These are phyloP conservation scores for Caenorhabditis sp. DNA, from an alignment of 2,888 invertebrate genomes.

Conservation along the genomic window DNA sequence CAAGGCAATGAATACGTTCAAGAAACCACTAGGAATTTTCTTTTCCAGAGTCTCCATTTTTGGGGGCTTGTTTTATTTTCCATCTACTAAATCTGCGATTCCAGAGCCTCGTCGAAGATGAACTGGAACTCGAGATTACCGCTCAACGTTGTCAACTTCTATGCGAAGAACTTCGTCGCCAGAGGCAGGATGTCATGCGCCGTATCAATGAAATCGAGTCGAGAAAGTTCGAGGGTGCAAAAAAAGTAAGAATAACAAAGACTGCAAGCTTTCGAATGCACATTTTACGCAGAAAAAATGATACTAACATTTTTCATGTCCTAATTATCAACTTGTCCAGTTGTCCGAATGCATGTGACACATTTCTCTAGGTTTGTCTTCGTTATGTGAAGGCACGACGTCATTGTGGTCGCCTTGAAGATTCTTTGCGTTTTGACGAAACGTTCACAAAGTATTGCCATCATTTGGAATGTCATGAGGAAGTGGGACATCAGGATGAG, in stretches of 20 bases:
- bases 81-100: neutral
- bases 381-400: conserved; percentile 21
- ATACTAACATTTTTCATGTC: too few species aligned
- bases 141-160: conserved; percentile 46
- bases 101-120: conserved; percentile 55
- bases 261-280: too few species aligned
- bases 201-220: conserved; percentile 52
- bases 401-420: neutral
- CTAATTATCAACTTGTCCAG: neutral
- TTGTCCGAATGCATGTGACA: conserved; percentile 31
- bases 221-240: conserved; percentile 42
- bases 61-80: neutral
- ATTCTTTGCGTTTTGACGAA: conserved; percentile 4
- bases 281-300: too few species aligned
- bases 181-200: conserved; percentile 44
- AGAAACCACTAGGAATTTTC: too few species aligned
- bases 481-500: neutral
- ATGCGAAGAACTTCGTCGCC: conserved; percentile 54
- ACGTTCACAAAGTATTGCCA: conserved; percentile 17
- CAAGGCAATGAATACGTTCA: neutral
- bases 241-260: conserved; percentile 28
- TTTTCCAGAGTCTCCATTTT: too few species aligned
- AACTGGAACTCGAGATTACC: conserved; percentile 54
- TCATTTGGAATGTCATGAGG: conserved; percentile 18
- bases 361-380: conserved; percentile 21